phyloP scores from a whole-genome alignment of 2,113 vertebrate genomes.

The Chunga burmeisteri region DNA sequence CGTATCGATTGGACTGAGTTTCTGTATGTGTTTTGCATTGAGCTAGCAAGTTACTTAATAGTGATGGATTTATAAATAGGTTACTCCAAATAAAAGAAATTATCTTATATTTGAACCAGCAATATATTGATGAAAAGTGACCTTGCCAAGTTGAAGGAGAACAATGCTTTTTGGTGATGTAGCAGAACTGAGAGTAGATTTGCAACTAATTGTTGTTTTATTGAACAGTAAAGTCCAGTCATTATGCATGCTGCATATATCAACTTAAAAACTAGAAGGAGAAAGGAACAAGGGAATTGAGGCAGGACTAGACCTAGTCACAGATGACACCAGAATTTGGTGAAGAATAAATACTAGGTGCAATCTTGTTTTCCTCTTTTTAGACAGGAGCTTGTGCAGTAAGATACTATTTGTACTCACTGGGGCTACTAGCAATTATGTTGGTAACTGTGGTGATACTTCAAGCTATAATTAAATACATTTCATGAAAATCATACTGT shows the following conservation, averaged over 20 bases:
- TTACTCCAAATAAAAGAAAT: slow-evolving; percentile 10
- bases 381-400: not conserved
- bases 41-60: slow-evolving; percentile 6
- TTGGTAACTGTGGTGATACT: not conserved
- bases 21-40: not conserved
- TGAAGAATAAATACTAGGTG: not conserved
- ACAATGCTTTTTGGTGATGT: not conserved
- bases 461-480: not conserved
- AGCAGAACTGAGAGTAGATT: not conserved
- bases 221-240: not conserved
- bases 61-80: slow-evolving; percentile 28
- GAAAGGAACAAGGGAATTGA: not conserved
- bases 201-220: not conserved
- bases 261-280: not conserved
- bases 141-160: not conserved
- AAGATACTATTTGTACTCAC: not conserved
- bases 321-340: not conserved
- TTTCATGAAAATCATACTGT: not conserved
- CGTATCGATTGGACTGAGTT: not conserved
- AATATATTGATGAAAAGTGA: slow-evolving; percentile 3
- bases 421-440: not conserved
- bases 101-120: not conserved
- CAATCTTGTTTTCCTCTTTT: not conserved
- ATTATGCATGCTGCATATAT: not conserved
- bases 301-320: not conserved